phyloP scores from a whole-genome alignment of 2,797 vertebrate species.

The Neomorphus geoffroyi region DNA sequence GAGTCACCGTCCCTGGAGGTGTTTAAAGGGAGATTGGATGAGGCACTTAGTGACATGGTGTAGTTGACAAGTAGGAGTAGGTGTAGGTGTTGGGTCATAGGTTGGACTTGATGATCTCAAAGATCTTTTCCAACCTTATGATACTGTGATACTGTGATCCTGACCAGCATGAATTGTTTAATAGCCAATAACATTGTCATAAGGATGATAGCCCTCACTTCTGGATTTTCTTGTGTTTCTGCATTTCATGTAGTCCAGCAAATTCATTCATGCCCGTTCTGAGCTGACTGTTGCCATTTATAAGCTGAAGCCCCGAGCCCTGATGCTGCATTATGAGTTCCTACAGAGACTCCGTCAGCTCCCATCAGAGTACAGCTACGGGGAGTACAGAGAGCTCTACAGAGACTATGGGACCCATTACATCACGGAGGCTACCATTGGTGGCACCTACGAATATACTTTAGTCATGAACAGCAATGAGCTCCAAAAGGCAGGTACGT shows the following conservation, averaged over 20 bases:
- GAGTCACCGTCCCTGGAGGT: too few relatives aligned
- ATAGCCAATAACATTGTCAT: accelerated
- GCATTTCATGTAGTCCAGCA: conserved; percentile 75
- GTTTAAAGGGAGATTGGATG: too few relatives aligned
- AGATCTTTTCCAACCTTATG: too few relatives aligned
- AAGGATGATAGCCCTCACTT: neutral
- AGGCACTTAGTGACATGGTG: too few relatives aligned
- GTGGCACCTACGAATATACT: conserved; percentile 87
- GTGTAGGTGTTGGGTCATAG: too few relatives aligned
- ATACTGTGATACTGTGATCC: too few relatives aligned
- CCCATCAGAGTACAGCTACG: conserved; percentile 85
- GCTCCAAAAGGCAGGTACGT: conserved; percentile 76
- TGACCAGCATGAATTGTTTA: accelerated
- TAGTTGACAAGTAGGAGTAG: too few relatives aligned
- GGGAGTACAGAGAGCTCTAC: conserved; percentile 90
- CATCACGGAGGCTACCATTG: conserved; percentile 85
- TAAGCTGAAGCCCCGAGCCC: conserved; percentile 79
- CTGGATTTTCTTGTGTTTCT: neutral
- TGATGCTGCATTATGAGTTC: conserved; percentile 91
- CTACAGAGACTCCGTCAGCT: conserved; percentile 81
- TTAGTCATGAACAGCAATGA: conserved; percentile 78
- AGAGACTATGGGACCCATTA: conserved; percentile 92
- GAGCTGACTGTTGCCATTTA: conserved; percentile 85
- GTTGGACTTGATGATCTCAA: too few relatives aligned
- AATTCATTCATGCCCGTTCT: conserved; percentile 82